These are phyloP conservation scores for Apeira syringaria DNA, from an alignment of 2,888 invertebrate species.

Conservation along the genomic window DNA sequence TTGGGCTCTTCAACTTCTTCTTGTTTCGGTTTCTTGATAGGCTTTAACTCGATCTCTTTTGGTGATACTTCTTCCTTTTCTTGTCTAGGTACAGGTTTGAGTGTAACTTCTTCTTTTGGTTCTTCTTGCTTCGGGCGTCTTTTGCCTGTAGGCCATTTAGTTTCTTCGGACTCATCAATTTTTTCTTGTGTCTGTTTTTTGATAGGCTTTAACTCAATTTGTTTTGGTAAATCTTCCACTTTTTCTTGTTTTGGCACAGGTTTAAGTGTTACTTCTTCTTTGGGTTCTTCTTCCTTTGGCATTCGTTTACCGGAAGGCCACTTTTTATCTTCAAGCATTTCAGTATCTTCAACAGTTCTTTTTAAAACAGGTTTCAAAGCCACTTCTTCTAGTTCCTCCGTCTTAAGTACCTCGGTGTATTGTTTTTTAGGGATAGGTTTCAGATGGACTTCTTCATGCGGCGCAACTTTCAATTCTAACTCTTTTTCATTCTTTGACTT, in stretches of 20 bases:
- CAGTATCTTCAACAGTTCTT: constrained; percentile 62
- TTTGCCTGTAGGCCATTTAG: constrained; percentile 46
- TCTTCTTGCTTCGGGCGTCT: constrained; percentile 57
- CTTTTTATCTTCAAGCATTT: constrained; percentile 39
- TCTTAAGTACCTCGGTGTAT: too few relatives aligned
- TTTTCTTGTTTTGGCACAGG: constrained; percentile 37
- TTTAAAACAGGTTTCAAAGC: constrained; percentile 53
- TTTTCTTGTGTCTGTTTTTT: constrained; percentile 57
- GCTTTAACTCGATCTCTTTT: constrained; percentile 44
- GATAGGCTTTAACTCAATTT: constrained; percentile 54
- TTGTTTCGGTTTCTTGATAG: constrained; percentile 47
- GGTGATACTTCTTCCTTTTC: constrained; percentile 44
- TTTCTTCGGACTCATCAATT: constrained; percentile 50
- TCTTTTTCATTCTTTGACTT: too few relatives aligned
- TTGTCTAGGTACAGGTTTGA: constrained; percentile 68
- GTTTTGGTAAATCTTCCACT: constrained; percentile 40
- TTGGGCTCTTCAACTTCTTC: constrained; percentile 9
- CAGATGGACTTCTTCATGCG: too few relatives aligned
- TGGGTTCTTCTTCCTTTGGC: constrained; percentile 55
- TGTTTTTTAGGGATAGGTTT: too few relatives aligned
- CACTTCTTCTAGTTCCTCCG: constrained; percentile 42
- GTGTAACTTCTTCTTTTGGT: constrained; percentile 52
- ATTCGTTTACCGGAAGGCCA: constrained; percentile 50
- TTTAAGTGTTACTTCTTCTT: constrained; percentile 68
- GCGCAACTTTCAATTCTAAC: constrained; percentile 36